A percentile compares a stretch with the other conserved stretches of the same genome.
These are phyloP conservation scores for Diarsia mendica DNA, from an alignment of 2,888 invertebrate species.

Conservation along the genomic window DNA sequence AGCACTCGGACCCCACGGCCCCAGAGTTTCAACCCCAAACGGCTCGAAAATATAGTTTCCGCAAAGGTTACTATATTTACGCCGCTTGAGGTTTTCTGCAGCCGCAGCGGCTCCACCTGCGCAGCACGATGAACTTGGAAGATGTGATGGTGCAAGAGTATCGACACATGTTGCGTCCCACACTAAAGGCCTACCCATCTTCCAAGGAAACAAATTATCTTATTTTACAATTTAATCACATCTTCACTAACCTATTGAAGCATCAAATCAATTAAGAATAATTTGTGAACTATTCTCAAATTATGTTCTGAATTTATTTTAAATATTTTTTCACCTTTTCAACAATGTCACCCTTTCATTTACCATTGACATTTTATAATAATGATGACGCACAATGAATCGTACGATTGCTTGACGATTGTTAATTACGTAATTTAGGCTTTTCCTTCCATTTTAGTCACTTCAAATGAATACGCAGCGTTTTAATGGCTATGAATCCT, in stretches of 20 bases:
- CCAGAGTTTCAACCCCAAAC: too few relatives aligned
- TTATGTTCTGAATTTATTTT: background rate
- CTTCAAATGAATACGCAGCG: background rate
- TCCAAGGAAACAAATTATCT: too few relatives aligned
- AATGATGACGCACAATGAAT: slow-evolving; percentile 49
- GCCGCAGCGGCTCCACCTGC: too few relatives aligned
- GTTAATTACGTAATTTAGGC: slow-evolving; percentile 27
- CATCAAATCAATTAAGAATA: too few relatives aligned
- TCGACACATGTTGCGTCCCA: too few relatives aligned
- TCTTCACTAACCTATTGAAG: background rate
- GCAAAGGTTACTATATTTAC: too few relatives aligned
- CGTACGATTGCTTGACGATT: background rate
- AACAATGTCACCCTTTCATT: slow-evolving; percentile 34
- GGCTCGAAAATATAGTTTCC: too few relatives aligned
- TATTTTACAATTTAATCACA: background rate
- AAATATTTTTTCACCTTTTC: background rate
- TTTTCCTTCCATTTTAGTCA: slow-evolving; percentile 28
- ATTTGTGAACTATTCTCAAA: background rate
- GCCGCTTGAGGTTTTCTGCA: too few relatives aligned
- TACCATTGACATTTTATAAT: slow-evolving; percentile 37
- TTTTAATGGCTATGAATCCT: slow-evolving; percentile 3
- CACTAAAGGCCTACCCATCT: too few relatives aligned
- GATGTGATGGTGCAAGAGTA: too few relatives aligned
- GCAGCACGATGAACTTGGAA: too few relatives aligned
- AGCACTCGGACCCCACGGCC: too few relatives aligned